Evolutionary conservation across 2,888 invertebrate species (phyloP).

Genomic region (Scaptomyza caliginosa): DNA sequence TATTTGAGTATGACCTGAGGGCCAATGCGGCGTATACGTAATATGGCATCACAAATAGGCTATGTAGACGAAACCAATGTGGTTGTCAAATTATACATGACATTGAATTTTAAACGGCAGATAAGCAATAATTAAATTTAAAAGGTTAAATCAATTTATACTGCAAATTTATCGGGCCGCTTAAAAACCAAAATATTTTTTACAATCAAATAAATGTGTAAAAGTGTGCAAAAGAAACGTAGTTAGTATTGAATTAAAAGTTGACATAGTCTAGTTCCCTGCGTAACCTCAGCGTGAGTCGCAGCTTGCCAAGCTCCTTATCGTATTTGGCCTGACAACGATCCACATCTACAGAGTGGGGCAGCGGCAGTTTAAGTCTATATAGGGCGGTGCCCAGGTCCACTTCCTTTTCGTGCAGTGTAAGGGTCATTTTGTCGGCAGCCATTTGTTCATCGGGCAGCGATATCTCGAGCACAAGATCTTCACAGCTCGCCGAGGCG

Average conservation of each 20-base stretch:
- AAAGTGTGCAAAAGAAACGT: background rate
- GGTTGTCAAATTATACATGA: background rate
- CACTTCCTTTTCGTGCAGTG: conserved; percentile 87
- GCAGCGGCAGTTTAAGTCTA: conserved; percentile 90
- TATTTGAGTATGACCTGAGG: conserved; percentile 50
- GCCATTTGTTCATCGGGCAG: conserved; percentile 89
- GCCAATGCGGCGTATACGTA: conserved; percentile 70
- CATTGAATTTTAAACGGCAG: conserved; percentile 2
- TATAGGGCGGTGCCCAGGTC: conserved; percentile 88
- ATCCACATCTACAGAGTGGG: conserved; percentile 93
- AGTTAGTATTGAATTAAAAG: conserved; percentile 86
- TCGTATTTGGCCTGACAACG: conserved; percentile 93
- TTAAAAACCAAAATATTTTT: background rate
- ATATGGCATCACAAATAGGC: conserved; percentile 28
- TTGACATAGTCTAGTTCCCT: conserved; percentile 94
- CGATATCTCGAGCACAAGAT: conserved; percentile 90
- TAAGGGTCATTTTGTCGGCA: conserved; percentile 90
- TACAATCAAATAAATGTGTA: background rate
- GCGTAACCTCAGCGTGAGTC: conserved; percentile 89
- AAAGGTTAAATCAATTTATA: no score
- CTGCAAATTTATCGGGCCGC: background rate
- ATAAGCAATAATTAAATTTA: no score
- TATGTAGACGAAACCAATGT: background rate
- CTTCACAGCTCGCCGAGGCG: conserved; percentile 93
- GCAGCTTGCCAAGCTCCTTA: conserved; percentile 87